Evolutionary conservation across 2,888 invertebrate species (phyloP).

Genomic region (Caenorhabditis wallacei): DNA sequence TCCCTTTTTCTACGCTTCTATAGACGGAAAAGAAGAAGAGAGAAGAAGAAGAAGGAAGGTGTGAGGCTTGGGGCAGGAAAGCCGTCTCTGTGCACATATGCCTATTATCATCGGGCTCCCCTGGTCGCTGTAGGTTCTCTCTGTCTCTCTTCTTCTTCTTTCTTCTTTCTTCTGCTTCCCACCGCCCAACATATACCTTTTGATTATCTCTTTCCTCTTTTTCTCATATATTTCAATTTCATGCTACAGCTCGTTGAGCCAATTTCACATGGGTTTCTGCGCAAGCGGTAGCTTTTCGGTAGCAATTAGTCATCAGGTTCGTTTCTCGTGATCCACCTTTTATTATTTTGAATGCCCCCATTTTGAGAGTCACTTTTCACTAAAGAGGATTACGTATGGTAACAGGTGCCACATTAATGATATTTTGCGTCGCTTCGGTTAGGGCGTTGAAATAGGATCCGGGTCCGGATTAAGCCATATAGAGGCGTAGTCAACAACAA

Average conservation of each 20-base stretch:
- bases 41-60: neutral
- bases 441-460: too few relatives aligned
- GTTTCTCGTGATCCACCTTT: neutral
- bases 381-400: neutral
- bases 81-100: slow-evolving; percentile 1
- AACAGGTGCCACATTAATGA: neutral
- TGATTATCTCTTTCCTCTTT: neutral
- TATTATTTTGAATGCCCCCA: neutral
- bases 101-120: slow-evolving; percentile 8
- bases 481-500: too few relatives aligned
- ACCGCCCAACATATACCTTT: neutral
- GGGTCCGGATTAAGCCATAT: too few relatives aligned
- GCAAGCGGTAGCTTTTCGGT: too few relatives aligned
- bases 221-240: slow-evolving; percentile 2
- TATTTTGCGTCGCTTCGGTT: too few relatives aligned
- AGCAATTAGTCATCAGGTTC: slow-evolving; percentile 5
- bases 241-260: neutral
- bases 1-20: neutral
- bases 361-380: neutral
- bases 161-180: neutral
- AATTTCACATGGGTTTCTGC: too few relatives aligned
- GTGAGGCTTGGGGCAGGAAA: neutral
- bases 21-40: neutral
- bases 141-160: neutral
- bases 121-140: neutral